Evolutionary conservation across 2,113 vertebrate genomes (phyloP).

Genomic region (Chitala chitala): DNA sequence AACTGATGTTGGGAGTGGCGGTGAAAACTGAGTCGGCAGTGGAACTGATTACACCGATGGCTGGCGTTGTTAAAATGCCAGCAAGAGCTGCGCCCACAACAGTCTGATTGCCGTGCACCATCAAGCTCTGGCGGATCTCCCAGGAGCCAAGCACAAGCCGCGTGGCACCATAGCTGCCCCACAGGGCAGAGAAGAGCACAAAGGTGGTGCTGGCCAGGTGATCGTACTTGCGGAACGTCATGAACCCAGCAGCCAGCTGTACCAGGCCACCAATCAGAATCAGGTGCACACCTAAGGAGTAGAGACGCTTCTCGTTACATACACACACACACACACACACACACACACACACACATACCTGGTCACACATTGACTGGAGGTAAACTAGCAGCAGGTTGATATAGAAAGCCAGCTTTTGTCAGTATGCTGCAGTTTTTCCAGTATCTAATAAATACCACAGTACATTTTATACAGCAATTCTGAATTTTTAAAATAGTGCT

Average conservation of each 20-base stretch:
- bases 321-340: too few species aligned
- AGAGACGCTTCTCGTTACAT: too few species aligned
- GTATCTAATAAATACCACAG: too few species aligned
- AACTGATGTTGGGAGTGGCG: neutral
- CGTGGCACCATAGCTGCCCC: constrained; percentile 30
- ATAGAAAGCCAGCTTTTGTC: too few species aligned
- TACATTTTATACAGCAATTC: too few species aligned
- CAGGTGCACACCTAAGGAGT: constrained; percentile 27
- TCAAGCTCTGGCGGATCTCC: neutral
- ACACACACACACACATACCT: too few species aligned
- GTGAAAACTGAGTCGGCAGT: neutral
- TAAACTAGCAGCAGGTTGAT: too few species aligned
- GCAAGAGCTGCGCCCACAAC: neutral
- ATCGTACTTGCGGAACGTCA: constrained; percentile 33
- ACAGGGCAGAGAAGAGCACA: constrained; percentile 26
- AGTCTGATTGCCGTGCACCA: neutral
- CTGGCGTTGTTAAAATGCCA: neutral
- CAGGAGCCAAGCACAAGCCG: constrained; percentile 21
- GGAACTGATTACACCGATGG: neutral
- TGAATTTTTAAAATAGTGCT: too few species aligned
- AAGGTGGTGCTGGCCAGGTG: constrained; percentile 29
- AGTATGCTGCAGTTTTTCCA: too few species aligned
- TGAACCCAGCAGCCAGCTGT: constrained; percentile 28
- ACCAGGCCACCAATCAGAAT: constrained; percentile 29
- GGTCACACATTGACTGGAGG: too few species aligned